phyloP scores from a whole-genome alignment of 2,797 vertebrate species.

The Nasua narica region DNA sequence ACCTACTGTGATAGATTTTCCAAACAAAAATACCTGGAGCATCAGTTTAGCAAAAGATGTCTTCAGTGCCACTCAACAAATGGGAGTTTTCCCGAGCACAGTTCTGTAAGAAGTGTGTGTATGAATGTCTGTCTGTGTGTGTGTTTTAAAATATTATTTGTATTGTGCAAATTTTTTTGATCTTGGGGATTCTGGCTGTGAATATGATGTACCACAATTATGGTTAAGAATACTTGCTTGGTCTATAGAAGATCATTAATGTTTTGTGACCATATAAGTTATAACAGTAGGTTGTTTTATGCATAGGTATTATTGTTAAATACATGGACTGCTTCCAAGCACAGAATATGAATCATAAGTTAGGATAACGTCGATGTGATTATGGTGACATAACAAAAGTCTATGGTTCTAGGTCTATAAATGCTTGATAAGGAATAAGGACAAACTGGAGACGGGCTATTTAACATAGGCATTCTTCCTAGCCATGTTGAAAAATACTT shows the following conservation, averaged over 20 bases:
- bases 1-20: slow-evolving; percentile 74
- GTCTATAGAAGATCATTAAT: slow-evolving; percentile 73
- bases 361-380: slow-evolving; percentile 69
- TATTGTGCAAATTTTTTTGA: slow-evolving; percentile 74
- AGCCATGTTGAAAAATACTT: slow-evolving; percentile 52
- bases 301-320: slow-evolving; percentile 80
- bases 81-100: slow-evolving; percentile 75
- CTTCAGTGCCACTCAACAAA: slow-evolving; percentile 68
- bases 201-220: slow-evolving; percentile 79
- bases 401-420: slow-evolving; percentile 66
- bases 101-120: slow-evolving; percentile 74
- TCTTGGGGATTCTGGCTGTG: slow-evolving; percentile 78
- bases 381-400: slow-evolving; percentile 58
- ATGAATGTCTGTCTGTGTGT: slow-evolving; percentile 50
- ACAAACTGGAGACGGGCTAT: slow-evolving; percentile 56
- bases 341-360: slow-evolving; percentile 71
- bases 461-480: slow-evolving; percentile 59
- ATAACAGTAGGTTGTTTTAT: slow-evolving; percentile 77
- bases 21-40: slow-evolving; percentile 74
- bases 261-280: slow-evolving; percentile 78
- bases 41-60: slow-evolving; percentile 76
- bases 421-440: slow-evolving; percentile 52
- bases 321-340: slow-evolving; percentile 77
- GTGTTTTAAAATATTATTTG: slow-evolving; percentile 79
- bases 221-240: slow-evolving; percentile 74